Conservation (phyloP, 2,888 invertebrate genomes). For the Drosophila borealis region DNA sequence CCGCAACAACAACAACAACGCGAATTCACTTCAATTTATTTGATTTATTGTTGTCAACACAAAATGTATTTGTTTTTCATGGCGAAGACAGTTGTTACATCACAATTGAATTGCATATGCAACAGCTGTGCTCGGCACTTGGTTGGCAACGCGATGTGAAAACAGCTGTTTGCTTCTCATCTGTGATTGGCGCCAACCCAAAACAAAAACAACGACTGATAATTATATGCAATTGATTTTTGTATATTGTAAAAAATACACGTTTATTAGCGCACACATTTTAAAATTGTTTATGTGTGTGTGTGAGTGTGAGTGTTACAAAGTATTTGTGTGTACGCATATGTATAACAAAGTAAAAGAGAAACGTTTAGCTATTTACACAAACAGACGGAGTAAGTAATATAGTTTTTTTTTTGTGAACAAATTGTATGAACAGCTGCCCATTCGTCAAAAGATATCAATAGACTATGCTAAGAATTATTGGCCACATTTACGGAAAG, state of each 20-base stretch:
- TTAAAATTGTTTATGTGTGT: slow-evolving; percentile 58
- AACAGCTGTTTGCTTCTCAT: slow-evolving; percentile 53
- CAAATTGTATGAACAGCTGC: slow-evolving; percentile 34
- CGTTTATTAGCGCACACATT: slow-evolving; percentile 69
- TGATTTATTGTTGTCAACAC: slow-evolving; percentile 5
- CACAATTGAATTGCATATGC: slow-evolving; percentile 33
- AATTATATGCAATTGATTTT: slow-evolving; percentile 16
- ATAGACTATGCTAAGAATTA: slow-evolving; percentile 62
- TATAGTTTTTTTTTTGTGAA: slow-evolving; percentile 14
- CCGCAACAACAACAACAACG: slow-evolving; percentile 4
- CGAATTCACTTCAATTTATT: slow-evolving; percentile 30
- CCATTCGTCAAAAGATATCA: slow-evolving; percentile 43
- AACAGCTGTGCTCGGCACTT: slow-evolving; percentile 14
- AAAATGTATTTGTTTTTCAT: slow-evolving; percentile 22
- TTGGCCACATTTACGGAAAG: slow-evolving; percentile 72
- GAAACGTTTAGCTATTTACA: slow-evolving; percentile 69
- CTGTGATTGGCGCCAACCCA: slow-evolving; percentile 17
- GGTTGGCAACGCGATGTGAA: slow-evolving; percentile 62
- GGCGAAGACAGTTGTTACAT: slow-evolving; percentile 43
- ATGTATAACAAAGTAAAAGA: slow-evolving; percentile 61
- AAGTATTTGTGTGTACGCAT: slow-evolving; percentile 44
- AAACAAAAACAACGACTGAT: slow-evolving; percentile 2
- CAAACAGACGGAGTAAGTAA: slow-evolving; percentile 50
- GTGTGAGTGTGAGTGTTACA: slow-evolving; percentile 49
- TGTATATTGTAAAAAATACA: slow-evolving; percentile 72